Base-by-base conservation (phyloP, 1,140 invertebrate genomes). In the Teleopsis dalmanni region DNA sequence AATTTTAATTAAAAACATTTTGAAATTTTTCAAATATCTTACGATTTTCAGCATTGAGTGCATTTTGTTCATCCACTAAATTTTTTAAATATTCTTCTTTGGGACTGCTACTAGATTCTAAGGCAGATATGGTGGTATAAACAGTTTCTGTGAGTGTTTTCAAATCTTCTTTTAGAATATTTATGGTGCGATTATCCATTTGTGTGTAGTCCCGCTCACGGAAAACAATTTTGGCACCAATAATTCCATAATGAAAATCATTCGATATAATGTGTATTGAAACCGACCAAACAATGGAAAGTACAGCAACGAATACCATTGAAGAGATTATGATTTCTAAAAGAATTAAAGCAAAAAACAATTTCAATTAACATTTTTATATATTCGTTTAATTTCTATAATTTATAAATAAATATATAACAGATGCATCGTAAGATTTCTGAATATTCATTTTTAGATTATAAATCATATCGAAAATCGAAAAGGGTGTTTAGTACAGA, bases 161-260 rank as follows among this genome's bases (percentile, higher is more conserved):
- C 8, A 64, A 52, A 29, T 67, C 64, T 25, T 52, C 34, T 2
- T 48, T 44, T 4, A 60, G 55, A 6, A 64, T 60, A 34, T 57
- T 47, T 13, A 50, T 62, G 37, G 58, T 57, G n/a, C 38, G 42
- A 5, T 62, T 52, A 21, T 59, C 56, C 57, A 63, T 56, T 47
- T 54, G 51, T 4, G 36, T 52, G 6, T 58, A 55, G 41, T 63
- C 54, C 10, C 64, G 56, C 14, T 62, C 53, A 27, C 55, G 56
- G 40, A 67, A 67, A 37, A 55, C 48, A 29, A 67, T 40, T 58
- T 67, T 67, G 54, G 56, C 61, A 62, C 64, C 67, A 18, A 65
- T 57, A 29, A 67, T 57, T 48, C 64, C 61, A 53, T 64, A 56
- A 16, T 60, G 51, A 44, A 67, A 53, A 48, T 67, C 64, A 5